phyloP scores from a whole-genome alignment of 1,140 invertebrate genomes.

The Schmidtea mediterranea region DNA sequence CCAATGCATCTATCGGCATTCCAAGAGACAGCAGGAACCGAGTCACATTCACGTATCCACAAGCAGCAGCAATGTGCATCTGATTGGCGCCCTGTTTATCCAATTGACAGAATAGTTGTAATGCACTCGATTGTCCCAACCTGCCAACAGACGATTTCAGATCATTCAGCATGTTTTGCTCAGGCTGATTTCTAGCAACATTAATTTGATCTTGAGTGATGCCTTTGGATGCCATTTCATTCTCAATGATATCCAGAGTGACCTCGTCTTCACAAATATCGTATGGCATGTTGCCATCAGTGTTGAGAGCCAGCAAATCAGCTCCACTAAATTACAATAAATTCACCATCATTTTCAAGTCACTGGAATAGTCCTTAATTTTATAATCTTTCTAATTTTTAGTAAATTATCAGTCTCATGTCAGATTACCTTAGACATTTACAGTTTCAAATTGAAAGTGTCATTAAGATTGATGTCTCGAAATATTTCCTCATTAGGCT shows the following conservation, averaged over 20 bases:
- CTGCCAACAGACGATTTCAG: not conserved
- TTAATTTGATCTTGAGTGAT: not conserved
- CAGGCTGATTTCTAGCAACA: not conserved
- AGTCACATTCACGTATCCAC: constrained; percentile 1
- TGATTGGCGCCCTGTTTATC: not conserved
- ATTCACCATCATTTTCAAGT: too few relatives aligned
- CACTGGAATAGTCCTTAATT: too few relatives aligned
- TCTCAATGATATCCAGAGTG: constrained; percentile 71
- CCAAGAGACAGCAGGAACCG: not conserved
- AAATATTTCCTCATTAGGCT: too few relatives aligned
- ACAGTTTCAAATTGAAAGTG: too few relatives aligned
- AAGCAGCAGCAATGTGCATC: not conserved
- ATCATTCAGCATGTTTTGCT: not conserved
- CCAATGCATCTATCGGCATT: not conserved
- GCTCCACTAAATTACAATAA: constrained; percentile 31
- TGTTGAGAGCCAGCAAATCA: constrained; percentile 71
- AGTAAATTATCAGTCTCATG: too few relatives aligned
- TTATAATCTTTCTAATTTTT: too few relatives aligned
- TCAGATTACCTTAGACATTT: too few relatives aligned
- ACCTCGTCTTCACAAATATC: constrained; percentile 85
- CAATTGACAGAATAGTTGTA: not conserved
- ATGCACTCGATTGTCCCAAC: not conserved
- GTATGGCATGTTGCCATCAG: constrained; percentile 91
- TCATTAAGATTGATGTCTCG: too few relatives aligned
- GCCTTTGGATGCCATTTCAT: constrained; percentile 48